A percentile compares a stretch with the other conserved stretches of the same genome.
phyloP scores from a whole-genome alignment of 2,113 vertebrate genomes.

The Sprattus sprattus region DNA sequence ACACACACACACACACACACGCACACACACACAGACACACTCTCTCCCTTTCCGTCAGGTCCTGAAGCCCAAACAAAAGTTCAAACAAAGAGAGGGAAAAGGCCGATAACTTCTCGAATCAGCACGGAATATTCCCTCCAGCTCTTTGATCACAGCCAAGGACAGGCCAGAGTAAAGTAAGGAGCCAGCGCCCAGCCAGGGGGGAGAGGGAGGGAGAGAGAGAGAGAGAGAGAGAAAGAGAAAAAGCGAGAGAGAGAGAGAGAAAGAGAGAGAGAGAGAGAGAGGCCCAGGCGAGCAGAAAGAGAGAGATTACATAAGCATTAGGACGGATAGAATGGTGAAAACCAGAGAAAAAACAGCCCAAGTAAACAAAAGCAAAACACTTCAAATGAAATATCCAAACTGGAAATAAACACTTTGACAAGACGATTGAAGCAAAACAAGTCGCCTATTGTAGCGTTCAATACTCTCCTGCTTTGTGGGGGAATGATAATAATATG shows the following conservation, averaged over 20 bases:
- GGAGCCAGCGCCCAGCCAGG: constrained; percentile 34
- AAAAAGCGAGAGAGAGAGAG: background rate
- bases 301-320: background rate
- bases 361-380: background rate
- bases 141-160: constrained; percentile 3
- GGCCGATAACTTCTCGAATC: background rate
- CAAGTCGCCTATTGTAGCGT: constrained; percentile 37
- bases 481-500: background rate
- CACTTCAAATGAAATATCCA: background rate
- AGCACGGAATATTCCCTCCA: background rate
- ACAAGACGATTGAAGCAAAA: constrained; percentile 27
- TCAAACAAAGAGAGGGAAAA: constrained; percentile 6
- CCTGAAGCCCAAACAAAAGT: background rate
- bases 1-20: background rate
- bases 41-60: background rate
- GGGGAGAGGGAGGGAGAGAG: background rate
- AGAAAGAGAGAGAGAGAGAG: background rate
- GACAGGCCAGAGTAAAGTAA: background rate
- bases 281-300: background rate
- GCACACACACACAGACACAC: no score
- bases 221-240: constrained; percentile 1
- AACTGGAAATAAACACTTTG: background rate
- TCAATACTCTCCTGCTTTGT: constrained; percentile 19
- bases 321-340: background rate
- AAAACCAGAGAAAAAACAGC: background rate